Conservation (phyloP, 2,888 invertebrate species). For the Plebejus argus region DNA sequence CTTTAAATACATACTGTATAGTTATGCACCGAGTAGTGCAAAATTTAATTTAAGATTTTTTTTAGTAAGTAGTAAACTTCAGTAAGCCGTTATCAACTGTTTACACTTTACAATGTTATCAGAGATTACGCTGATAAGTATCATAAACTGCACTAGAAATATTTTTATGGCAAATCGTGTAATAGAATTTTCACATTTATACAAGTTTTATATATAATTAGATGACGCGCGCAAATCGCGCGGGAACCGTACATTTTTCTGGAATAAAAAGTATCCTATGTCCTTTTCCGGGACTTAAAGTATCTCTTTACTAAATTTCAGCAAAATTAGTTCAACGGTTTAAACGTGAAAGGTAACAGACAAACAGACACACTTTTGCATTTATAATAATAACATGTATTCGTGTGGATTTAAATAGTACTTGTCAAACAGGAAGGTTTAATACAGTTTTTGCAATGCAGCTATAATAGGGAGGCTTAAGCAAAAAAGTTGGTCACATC, state of each 20-base stretch:
- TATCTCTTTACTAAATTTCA: too few species aligned
- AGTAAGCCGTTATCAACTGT: slow-evolving; percentile 46
- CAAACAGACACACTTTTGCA: too few species aligned
- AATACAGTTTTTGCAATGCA: not conserved
- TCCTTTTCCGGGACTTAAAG: too few species aligned
- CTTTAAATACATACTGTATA: too few species aligned
- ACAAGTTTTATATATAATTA: not conserved
- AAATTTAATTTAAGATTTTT: not conserved
- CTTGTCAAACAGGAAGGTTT: not conserved
- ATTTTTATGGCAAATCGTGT: slow-evolving; percentile 18
- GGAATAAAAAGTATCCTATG: too few species aligned
- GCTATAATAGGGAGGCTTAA: not conserved
- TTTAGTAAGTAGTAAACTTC: slow-evolving; percentile 18
- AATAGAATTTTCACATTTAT: not conserved
- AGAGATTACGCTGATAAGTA: slow-evolving; percentile 51
- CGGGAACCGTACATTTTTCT: too few species aligned
- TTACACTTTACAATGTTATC: slow-evolving; percentile 72
- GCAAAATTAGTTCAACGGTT: too few species aligned
- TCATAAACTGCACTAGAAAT: slow-evolving; percentile 24
- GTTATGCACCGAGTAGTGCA: not conserved
- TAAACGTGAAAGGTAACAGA: too few species aligned
- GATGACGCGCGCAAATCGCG: too few species aligned
- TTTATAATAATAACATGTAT: too few species aligned
- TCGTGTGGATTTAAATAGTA: not conserved
- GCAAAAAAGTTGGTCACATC: slow-evolving; percentile 29